phyloP scores from a whole-genome alignment of 2,888 invertebrate genomes.

The Notocelia uddmanniana region DNA sequence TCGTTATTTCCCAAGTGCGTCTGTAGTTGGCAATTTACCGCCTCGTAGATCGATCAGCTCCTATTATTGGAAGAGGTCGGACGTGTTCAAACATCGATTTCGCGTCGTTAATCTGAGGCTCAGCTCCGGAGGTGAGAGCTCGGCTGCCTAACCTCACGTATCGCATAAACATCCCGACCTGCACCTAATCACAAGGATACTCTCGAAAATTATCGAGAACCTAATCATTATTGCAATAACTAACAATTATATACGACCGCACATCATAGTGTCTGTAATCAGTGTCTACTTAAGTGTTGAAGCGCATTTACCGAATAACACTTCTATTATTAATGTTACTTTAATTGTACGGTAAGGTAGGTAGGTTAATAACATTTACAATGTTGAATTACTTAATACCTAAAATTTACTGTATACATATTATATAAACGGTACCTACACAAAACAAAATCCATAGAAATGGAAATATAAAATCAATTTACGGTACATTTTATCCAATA shows the following conservation, averaged over 20 bases:
- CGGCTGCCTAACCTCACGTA: conserved; percentile 79
- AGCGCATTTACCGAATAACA: conserved; percentile 41
- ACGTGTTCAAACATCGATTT: conserved; percentile 86
- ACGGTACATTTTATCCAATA: too few species aligned
- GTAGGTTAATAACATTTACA: conserved; percentile 18
- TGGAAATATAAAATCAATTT: too few species aligned
- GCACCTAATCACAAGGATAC: conserved; percentile 73
- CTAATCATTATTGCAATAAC: conserved; percentile 52
- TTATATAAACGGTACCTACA: too few species aligned
- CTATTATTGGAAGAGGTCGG: conserved; percentile 83
- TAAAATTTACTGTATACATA: neutral
- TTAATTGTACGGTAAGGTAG: conserved; percentile 33
- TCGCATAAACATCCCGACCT: conserved; percentile 72
- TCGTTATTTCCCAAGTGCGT: conserved; percentile 79
- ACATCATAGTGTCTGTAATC: conserved; percentile 39
- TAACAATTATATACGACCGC: conserved; percentile 45
- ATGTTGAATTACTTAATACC: neutral
- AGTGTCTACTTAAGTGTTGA: conserved; percentile 44
- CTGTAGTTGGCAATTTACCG: conserved; percentile 79
- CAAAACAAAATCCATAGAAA: too few species aligned
- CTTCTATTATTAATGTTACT: conserved; percentile 41
- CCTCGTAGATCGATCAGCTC: conserved; percentile 79
- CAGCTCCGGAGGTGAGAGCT: conserved; percentile 74
- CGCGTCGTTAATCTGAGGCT: conserved; percentile 79
- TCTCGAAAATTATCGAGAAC: conserved; percentile 57